phyloP scores from a whole-genome alignment of 2,113 vertebrate genomes.

The Pseudolaguvia tuberculata region DNA sequence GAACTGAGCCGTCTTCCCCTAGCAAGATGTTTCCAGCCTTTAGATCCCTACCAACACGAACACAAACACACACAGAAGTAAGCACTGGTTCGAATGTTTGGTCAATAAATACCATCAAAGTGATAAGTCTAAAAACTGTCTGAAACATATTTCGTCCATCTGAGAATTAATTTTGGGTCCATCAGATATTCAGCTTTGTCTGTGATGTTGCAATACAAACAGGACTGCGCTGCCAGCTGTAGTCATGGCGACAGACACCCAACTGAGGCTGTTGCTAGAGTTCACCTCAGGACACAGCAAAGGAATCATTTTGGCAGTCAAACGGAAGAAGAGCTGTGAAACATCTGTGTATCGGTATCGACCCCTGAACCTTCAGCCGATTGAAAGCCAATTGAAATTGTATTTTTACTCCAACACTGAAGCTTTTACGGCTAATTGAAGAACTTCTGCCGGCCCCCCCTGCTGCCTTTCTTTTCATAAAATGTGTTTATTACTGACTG shows the following conservation, averaged over 20 bases:
- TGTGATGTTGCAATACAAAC: background rate
- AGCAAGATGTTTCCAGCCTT: conserved; percentile 88
- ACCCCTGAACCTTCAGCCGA: background rate
- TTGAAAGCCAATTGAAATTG: conserved; percentile 3
- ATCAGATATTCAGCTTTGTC: background rate
- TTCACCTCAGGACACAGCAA: conserved; percentile 21
- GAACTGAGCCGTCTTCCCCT: conserved; percentile 83
- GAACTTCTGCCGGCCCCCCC: background rate
- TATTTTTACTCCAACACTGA: conserved; percentile 5
- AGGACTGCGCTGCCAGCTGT: conserved; percentile 25
- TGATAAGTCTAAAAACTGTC: no score
- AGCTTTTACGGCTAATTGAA: conserved; percentile 8
- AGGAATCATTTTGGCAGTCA: background rate
- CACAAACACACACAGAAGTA: background rate
- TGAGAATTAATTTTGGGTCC: background rate
- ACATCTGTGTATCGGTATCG: conserved; percentile 2
- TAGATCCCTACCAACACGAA: conserved; percentile 71
- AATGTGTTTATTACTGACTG: background rate
- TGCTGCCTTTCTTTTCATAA: background rate
- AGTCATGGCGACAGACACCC: conserved; percentile 34
- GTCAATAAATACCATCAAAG: background rate
- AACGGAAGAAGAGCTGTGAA: background rate
- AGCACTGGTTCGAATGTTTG: no score
- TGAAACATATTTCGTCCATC: background rate
- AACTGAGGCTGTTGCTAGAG: background rate